Conservation (phyloP, 2,113 vertebrate species). For the Clarias gariepinus region DNA sequence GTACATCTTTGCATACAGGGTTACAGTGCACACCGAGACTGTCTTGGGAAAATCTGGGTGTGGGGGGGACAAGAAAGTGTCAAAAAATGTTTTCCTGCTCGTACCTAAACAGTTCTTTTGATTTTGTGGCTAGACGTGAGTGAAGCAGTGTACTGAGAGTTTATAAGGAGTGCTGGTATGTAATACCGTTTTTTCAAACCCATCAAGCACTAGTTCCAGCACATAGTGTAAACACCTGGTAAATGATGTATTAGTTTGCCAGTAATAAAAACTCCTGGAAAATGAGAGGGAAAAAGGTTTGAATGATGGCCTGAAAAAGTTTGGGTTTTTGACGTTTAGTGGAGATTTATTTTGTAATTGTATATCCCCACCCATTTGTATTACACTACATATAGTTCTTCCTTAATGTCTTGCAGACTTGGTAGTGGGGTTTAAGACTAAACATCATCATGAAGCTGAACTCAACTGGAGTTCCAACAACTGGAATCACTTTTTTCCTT, state of each 20-base stretch:
- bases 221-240: not conserved
- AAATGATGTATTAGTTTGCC: not conserved
- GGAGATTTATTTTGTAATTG: not conserved
- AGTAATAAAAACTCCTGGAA: not conserved
- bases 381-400: not conserved
- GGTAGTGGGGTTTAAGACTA: not conserved
- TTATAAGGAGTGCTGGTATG: not conserved
- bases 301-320: not conserved
- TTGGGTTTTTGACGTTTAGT: not conserved
- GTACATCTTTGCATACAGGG: not conserved
- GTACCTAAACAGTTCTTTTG: not conserved
- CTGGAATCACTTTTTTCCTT: not conserved
- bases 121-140: not conserved
- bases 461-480: not conserved
- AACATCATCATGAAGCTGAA: not conserved
- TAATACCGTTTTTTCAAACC: not conserved
- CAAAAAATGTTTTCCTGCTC: not conserved
- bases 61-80: not conserved
- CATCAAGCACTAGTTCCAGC: not conserved
- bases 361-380: not conserved
- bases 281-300: not conserved
- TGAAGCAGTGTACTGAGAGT: not conserved
- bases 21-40: not conserved
- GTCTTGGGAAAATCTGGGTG: not conserved
- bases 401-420: not conserved